Evolutionary conservation across 2,113 vertebrate species (phyloP).

Genomic region (Tichodroma muraria): DNA sequence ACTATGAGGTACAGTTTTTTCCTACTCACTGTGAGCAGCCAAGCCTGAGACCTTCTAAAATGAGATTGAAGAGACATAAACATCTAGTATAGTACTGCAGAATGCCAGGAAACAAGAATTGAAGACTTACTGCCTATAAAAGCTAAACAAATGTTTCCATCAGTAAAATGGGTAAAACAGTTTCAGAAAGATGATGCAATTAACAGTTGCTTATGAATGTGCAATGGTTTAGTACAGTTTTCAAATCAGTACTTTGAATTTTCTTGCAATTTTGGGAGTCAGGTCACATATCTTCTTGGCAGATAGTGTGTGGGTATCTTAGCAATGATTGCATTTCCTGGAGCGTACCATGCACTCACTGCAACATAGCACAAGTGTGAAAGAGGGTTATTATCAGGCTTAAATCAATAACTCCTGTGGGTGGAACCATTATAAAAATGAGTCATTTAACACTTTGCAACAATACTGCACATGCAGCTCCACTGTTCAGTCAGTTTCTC

Average conservation of each 20-base stretch:
- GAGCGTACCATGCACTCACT: neutral
- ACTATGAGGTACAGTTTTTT: neutral
- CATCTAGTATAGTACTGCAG: accelerated
- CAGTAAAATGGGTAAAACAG: neutral
- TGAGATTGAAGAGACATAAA: neutral
- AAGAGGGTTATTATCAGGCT: neutral
- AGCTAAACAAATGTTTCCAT: neutral
- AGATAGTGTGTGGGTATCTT: neutral
- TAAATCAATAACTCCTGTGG: neutral
- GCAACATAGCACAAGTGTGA: neutral
- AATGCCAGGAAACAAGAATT: neutral
- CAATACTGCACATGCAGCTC: neutral
- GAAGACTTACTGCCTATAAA: neutral
- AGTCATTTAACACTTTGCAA: neutral
- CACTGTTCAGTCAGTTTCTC: neutral
- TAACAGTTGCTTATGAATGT: neutral
- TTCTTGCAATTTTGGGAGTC: neutral
- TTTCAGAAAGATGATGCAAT: neutral
- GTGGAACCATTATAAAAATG: neutral
- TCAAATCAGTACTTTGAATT: neutral
- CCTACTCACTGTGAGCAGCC: neutral
- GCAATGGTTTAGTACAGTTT: neutral
- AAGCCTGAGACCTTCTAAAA: neutral
- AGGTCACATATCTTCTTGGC: neutral
- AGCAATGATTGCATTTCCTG: neutral